phyloP scores from a whole-genome alignment of 2,113 vertebrate genomes.

The Tragulus kanchil region DNA sequence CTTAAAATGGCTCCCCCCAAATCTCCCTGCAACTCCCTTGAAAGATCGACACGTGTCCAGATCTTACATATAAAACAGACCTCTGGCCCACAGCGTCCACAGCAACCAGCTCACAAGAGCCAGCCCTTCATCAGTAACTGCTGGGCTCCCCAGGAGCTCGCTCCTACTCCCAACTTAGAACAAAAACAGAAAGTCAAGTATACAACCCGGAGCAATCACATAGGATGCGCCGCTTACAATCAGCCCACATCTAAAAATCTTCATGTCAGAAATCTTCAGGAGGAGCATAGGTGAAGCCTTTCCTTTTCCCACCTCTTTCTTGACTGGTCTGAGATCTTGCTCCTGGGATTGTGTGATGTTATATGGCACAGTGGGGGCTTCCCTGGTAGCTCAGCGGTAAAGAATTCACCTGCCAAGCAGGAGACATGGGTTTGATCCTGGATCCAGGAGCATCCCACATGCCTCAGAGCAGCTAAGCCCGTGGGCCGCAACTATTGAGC shows the following conservation, averaged over 20 bases:
- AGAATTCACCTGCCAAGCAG: not conserved
- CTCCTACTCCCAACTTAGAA: not conserved
- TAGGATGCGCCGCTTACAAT: not conserved
- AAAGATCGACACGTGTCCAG: not conserved
- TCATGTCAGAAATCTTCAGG: not conserved
- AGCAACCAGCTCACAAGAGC: not conserved
- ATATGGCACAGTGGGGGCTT: not conserved
- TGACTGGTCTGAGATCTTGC: not conserved
- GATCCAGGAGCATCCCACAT: not conserved
- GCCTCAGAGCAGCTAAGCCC: not conserved
- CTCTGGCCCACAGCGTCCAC: not conserved
- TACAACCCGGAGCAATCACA: not conserved
- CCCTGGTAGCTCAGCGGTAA: not conserved
- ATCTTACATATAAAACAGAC: not conserved
- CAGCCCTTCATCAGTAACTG: not conserved
- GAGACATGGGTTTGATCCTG: not conserved
- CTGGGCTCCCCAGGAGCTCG: not conserved
- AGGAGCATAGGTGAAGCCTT: not conserved
- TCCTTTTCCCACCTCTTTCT: not conserved
- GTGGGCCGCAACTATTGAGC: not conserved
- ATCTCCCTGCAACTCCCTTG: not conserved
- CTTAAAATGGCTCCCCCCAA: not conserved
- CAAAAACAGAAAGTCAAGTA: not conserved
- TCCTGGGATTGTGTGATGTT: not conserved
- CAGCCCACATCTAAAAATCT: not conserved